Evolutionary conservation across 2,888 invertebrate species (phyloP).

Genomic region (Aelia acuminata): DNA sequence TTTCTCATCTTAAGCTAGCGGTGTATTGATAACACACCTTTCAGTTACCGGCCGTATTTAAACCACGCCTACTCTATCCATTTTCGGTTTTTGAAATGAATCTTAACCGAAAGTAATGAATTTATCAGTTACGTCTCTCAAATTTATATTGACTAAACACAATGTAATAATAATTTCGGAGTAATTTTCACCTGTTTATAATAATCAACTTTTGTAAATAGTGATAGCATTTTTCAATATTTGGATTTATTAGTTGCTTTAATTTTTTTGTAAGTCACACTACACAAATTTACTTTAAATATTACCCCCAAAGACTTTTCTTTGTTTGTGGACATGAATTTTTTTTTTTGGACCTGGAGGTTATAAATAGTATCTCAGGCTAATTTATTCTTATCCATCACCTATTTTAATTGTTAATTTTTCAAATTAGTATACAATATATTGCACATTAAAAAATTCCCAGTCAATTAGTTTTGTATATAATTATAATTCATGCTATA

Average conservation of each 20-base stretch:
- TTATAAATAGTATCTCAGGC: constrained; percentile 9
- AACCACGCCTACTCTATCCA: constrained; percentile 53
- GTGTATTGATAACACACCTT: constrained; percentile 36
- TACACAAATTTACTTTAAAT: too few relatives aligned
- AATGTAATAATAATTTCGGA: neutral
- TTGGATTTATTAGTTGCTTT: neutral
- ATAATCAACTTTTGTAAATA: neutral
- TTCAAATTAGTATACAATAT: neutral
- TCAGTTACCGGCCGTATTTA: constrained; percentile 29
- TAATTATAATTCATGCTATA: neutral
- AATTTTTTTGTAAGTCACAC: neutral
- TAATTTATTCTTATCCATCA: neutral
- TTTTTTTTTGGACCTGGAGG: neutral
- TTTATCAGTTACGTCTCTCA: neutral
- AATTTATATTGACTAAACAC: neutral
- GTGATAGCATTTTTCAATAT: neutral
- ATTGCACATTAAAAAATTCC: neutral
- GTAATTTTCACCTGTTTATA: neutral
- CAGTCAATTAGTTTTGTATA: neutral
- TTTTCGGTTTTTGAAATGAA: neutral
- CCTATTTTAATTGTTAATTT: neutral
- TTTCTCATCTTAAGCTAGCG: neutral
- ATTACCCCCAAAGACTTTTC: too few relatives aligned
- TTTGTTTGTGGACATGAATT: too few relatives aligned
- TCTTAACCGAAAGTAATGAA: neutral